Evolutionary conservation across 2,888 invertebrate species (phyloP), one percentile per base, ranked within the genome.

Genomic region (Macrophya alboannulata): DNA sequence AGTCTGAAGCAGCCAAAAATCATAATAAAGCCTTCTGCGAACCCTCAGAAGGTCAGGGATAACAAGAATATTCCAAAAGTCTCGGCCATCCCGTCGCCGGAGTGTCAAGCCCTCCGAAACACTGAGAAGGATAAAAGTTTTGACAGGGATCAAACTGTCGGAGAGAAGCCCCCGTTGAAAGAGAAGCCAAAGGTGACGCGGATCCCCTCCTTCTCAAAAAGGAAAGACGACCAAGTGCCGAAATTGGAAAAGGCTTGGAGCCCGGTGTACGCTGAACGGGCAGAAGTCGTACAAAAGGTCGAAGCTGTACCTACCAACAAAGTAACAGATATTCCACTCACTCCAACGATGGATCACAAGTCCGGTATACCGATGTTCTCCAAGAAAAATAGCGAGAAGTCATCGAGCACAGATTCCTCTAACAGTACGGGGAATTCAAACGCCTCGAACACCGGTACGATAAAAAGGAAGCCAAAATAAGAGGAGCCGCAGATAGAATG

Each of bases 1-100:
- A 90, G 86, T 71, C 86, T 89, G 15, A 93, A 93, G 74, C 92
- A 92, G 40, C 93, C 93, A 0, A 93, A 93, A 87, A 93, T 93
- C 77, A 93, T 93, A 65, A 93, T 93, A 45, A 92, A 92, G 65
- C 92, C 93, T 8, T 91, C 91, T 21, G 90, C 87, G 59, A 89
- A 88, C 81, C 85, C 89, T 17, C 89, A 89, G 82, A 91, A 92
- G 85, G 88, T 76, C 83, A 89, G 92, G 65, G 91, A 92, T 81
- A 89, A 90, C 45, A 90, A 92, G 76, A 89, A 91, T 85, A 91
- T 92, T 81, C 92, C 92, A 10, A 92, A 92, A 86, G 92, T 92
- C 59, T 92, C 92, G 5, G 92, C 92, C 0, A 92, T 92, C 85
- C 92, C 92, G 0, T 89, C 91, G 4, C 91, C 92, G 9, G 92